These are phyloP conservation scores for Peromyscus nudipes DNA, from an alignment of 2,797 vertebrate species.

Conservation along the genomic window DNA sequence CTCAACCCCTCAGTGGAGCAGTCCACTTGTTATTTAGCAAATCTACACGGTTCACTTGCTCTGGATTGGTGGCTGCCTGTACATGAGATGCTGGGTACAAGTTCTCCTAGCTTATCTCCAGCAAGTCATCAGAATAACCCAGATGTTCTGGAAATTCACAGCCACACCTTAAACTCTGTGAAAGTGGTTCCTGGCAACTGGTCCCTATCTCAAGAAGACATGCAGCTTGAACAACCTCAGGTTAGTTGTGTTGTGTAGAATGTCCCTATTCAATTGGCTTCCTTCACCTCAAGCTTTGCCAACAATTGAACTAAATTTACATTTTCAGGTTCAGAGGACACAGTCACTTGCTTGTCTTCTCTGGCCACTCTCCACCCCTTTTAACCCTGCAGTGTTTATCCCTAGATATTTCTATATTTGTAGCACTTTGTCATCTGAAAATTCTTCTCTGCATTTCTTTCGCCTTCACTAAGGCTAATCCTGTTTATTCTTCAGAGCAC, in stretches of 20 bases:
- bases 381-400: too few relatives aligned
- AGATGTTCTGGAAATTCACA: background rate
- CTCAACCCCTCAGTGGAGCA: background rate
- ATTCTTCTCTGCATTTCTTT: background rate
- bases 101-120: background rate
- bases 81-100: fast-evolving
- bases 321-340: background rate
- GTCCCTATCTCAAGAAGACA: background rate
- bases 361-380: background rate
- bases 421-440: background rate
- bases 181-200: background rate
- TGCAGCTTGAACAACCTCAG: background rate
- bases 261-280: background rate
- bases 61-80: too few relatives aligned
- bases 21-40: background rate
- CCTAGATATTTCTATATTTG: background rate
- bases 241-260: background rate
- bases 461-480: background rate
- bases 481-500: background rate
- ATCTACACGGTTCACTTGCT: background rate
- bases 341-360: background rate
- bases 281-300: background rate
- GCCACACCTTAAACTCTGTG: too few relatives aligned
- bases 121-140: background rate
- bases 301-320: background rate